Percentiles rank a stretch among this genome's conserved stretches.
Conservation (phyloP, 2,888 invertebrate genomes). For the Phytoseiulus persimilis region DNA sequence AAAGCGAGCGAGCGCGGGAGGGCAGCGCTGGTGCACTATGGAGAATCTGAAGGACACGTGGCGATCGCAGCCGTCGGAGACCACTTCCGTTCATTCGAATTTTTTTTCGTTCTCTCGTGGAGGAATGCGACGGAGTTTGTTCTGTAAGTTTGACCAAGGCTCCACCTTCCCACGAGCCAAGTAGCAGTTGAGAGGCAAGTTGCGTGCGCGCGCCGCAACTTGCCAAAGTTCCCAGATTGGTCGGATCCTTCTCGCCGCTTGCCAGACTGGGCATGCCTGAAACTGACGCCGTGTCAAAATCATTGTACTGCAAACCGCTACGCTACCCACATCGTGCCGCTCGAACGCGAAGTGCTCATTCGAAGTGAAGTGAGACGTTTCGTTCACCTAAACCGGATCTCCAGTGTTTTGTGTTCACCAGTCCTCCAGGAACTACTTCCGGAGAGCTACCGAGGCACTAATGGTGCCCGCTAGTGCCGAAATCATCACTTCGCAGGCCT, state of each 20-base stretch:
- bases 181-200: neutral
- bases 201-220: neutral
- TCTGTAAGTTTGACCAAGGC: neutral
- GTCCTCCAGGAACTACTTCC: neutral
- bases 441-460: constrained; percentile 11
- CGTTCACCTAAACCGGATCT: neutral
- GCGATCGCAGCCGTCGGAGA: no score
- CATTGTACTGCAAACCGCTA: neutral
- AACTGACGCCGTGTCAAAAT: neutral
- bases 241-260: neutral
- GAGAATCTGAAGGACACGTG: no score
- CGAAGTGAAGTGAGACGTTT: neutral
- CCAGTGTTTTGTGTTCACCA: neutral
- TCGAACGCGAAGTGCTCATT: neutral
- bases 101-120: neutral
- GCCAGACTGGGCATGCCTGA: neutral
- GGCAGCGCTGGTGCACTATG: no score
- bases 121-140: neutral
- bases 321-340: neutral
- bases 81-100: no score
- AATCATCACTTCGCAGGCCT: neutral
- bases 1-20: no score
- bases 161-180: neutral
- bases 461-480: constrained; percentile 7
- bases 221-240: neutral